These are phyloP conservation scores for Trypoxylus dichotomus DNA, from an alignment of 1,140 invertebrate species.

Conservation along the genomic window DNA sequence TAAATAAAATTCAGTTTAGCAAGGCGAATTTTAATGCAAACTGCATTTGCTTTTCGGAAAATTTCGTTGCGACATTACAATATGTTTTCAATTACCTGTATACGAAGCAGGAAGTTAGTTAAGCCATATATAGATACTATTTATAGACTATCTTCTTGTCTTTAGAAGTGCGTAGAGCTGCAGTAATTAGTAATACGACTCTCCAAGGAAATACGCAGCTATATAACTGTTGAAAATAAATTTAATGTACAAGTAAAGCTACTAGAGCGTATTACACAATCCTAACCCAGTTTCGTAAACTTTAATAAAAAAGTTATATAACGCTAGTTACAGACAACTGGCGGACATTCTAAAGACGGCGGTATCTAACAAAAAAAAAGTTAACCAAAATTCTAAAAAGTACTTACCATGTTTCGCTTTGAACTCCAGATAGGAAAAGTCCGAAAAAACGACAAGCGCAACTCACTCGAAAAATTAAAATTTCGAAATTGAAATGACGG, in stretches of 20 bases:
- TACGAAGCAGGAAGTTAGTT: neutral
- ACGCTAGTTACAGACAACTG: neutral
- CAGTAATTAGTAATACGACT: neutral
- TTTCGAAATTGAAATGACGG: neutral
- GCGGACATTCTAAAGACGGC: neutral
- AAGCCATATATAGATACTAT: neutral
- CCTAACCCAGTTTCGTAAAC: constrained; percentile 3
- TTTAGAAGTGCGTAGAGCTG: neutral
- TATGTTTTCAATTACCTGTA: neutral
- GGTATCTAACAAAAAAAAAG: neutral
- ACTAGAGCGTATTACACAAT: neutral
- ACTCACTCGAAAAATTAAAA: neutral
- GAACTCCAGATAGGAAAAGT: neutral
- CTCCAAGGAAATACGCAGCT: neutral
- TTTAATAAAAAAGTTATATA: constrained; percentile 14
- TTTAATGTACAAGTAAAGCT: neutral
- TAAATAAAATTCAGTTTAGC: no score
- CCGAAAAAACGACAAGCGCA: neutral
- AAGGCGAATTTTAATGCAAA: no score
- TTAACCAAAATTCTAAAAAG: neutral
- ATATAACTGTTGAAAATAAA: neutral
- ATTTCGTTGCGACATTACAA: no score
- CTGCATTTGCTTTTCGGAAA: no score
- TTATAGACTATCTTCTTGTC: neutral
- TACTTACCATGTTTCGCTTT: neutral